Percentiles rank a stretch among this genome's conserved stretches.
Conservation (phyloP, 35 echinoderm and acorn worm genomes). For the Lytechinus pictus region DNA sequence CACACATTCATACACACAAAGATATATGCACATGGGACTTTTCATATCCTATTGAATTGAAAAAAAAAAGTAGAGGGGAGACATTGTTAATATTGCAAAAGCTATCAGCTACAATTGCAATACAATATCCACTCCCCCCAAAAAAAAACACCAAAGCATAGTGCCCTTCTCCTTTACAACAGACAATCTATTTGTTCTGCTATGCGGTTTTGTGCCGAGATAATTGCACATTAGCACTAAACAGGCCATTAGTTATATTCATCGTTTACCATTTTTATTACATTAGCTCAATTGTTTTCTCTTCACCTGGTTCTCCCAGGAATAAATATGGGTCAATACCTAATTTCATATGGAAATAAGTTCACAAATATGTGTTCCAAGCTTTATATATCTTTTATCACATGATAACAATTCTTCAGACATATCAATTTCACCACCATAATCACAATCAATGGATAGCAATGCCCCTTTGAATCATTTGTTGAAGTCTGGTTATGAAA, state of each 20-base stretch:
- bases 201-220: not conserved
- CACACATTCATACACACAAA: not conserved
- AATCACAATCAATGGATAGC: too few relatives aligned
- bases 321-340: not conserved
- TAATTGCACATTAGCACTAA: not conserved
- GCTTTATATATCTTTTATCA: too few relatives aligned
- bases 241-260: not conserved
- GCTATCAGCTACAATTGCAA: not conserved
- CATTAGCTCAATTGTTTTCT: not conserved
- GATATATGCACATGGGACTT: not conserved
- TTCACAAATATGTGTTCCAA: too few relatives aligned
- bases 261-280: not conserved
- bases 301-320: not conserved
- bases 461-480: too few relatives aligned
- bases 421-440: too few relatives aligned
- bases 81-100: not conserved
- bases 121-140: not conserved
- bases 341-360: too few relatives aligned
- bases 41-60: not conserved
- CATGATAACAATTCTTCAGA: too few relatives aligned
- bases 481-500: too few relatives aligned
- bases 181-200: not conserved
- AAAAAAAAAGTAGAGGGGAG: not conserved
- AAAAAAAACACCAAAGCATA: not conserved
- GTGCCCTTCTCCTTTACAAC: not conserved